A percentile compares a stretch with the other conserved stretches of the same genome.
Evolutionary conservation across 2,888 invertebrate genomes (phyloP).

Genomic region (Rhyacophila evoluta): DNA sequence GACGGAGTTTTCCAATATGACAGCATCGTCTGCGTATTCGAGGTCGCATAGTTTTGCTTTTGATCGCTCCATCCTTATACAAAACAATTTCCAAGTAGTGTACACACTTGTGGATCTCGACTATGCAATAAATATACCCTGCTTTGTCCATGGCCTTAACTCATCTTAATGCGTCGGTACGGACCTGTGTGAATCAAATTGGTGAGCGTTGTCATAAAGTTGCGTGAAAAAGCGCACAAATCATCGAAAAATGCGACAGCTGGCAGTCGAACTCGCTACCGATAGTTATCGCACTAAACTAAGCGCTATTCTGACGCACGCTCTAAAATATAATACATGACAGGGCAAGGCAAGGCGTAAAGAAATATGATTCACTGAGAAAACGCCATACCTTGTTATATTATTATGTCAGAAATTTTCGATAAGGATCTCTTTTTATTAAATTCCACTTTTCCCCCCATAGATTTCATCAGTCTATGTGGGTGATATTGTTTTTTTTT

Average conservation of each 20-base stretch:
- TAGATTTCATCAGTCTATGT: not conserved
- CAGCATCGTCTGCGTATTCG: no score
- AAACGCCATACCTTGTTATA: not conserved
- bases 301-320: not conserved
- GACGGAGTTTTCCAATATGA: no score
- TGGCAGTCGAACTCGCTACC: not conserved
- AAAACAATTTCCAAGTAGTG: no score
- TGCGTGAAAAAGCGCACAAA: constrained; percentile 1
- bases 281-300: not conserved
- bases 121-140: no score
- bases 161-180: no score
- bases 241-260: not conserved
- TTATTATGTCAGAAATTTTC: not conserved
- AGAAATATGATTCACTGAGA: not conserved
- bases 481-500: not conserved
- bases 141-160: no score
- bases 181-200: no score
- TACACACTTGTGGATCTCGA: no score
- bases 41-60: no score
- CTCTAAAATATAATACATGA: not conserved
- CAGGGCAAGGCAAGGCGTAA: not conserved
- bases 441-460: not conserved
- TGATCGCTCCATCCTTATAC: no score
- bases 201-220: not conserved
- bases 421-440: not conserved